Evolutionary conservation across 2,113 vertebrate genomes (phyloP).

Genomic region (Okapia johnstoni): DNA sequence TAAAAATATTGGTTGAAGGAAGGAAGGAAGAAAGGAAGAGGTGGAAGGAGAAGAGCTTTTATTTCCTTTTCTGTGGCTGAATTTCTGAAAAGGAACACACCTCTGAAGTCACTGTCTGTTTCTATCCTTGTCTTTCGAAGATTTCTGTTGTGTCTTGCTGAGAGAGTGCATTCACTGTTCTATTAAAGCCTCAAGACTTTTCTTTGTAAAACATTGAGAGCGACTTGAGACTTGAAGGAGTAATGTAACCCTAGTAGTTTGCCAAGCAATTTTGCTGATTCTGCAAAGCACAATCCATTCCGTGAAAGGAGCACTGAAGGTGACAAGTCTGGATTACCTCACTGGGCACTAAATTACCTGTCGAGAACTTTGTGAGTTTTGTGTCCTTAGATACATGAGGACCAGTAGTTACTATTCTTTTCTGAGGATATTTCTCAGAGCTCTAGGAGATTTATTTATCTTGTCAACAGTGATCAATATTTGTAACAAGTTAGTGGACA

Average conservation of each 20-base stretch:
- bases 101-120: not conserved
- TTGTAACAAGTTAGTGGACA: not conserved
- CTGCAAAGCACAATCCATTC: not conserved
- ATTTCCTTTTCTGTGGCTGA: not conserved
- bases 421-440: not conserved
- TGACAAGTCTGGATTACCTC: constrained; percentile 11
- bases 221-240: not conserved
- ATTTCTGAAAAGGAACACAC: not conserved
- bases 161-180: not conserved
- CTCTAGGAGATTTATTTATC: not conserved
- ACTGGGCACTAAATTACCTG: constrained; percentile 19
- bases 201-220: not conserved
- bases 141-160: not conserved
- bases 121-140: not conserved
- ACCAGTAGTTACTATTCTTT: not conserved
- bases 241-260: not conserved
- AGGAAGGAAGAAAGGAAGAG: not conserved
- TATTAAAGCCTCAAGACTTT: not conserved
- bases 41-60: not conserved
- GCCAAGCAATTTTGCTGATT: constrained; percentile 12
- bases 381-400: constrained; percentile 8
- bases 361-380: not conserved
- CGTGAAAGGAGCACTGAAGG: not conserved
- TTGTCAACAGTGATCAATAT: not conserved
- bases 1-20: not conserved